Evolutionary conservation across 1,140 invertebrate species (phyloP), one percentile per base, ranked within the genome.

Genomic region (Battus philenor): DNA sequence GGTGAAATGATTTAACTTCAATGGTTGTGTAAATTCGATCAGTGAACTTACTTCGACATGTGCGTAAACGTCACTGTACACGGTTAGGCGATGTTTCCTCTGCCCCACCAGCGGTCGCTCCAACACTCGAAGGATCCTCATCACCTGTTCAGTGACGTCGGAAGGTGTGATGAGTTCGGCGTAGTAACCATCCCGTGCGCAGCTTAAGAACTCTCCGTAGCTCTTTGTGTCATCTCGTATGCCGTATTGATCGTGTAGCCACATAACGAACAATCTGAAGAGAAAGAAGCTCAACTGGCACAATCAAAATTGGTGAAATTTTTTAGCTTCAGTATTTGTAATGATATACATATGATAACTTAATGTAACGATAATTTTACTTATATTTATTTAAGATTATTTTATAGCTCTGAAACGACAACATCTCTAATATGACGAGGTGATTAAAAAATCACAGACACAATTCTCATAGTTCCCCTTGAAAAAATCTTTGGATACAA

Each of bases 41-140:
- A n/a, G n/a, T n/a, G n/a, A n/a, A n/a, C n/a, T 47, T 52, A 79
- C 80, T 68, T 84, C 76, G 13, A 81, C 59, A 50, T 80, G 69
- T 12, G 80, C 80, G 29, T 80, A 82, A 0, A 84, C 59, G 24
- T 84, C 80, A 38, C 80, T 80, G 44, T 70, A 82, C 0, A 80
- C 62, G 6, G 47, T 54, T 0, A 73, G 47, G 1, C 76, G 58
- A 0, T 64, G 36, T 12, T 63, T 54, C 4, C 80, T 34, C 41
- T 84, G 80, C 2, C 53, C 50, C 1, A 84, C 78, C 1, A 82
- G 54, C 0, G 80, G 80, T 1, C 80, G 55, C 32, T 82, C 76
- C 18, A 84, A 27, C 1, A 80, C 70, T 5, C 68, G 54, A 17
- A 82, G 59, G 7, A 85, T 70, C n/a, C 47, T 63, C 50, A 77